A percentile compares a stretch with the other conserved stretches of the same genome.
Evolutionary conservation across 2,113 vertebrate genomes (phyloP).

Genomic region (Chlamydotis undulata): DNA sequence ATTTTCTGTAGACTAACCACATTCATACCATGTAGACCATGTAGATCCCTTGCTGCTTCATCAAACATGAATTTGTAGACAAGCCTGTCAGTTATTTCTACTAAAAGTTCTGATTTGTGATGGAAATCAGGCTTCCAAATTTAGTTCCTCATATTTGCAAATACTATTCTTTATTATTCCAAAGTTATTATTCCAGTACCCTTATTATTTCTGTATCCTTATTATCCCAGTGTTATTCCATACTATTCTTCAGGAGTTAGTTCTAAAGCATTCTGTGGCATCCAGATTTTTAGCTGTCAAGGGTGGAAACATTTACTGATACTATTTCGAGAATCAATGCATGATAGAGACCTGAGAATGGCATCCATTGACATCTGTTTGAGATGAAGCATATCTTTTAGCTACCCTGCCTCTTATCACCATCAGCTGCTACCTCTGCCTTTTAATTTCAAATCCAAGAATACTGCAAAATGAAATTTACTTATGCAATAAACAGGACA

Average conservation of each 20-base stretch:
- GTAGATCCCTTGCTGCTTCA: background rate
- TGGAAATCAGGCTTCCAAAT: background rate
- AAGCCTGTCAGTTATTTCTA: background rate
- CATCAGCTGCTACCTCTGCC: background rate
- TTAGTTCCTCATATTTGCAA: background rate
- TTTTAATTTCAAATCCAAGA: slow-evolving; percentile 2
- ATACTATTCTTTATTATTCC: background rate
- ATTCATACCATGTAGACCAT: background rate
- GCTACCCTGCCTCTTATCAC: background rate
- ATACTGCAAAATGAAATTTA: background rate
- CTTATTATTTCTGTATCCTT: background rate
- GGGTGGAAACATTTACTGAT: background rate
- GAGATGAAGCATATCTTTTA: background rate
- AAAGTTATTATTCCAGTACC: background rate
- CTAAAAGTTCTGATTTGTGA: background rate
- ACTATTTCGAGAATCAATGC: background rate
- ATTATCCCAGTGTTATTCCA: background rate
- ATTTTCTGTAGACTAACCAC: background rate
- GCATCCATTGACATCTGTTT: background rate
- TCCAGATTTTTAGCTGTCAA: background rate
- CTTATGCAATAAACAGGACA: background rate
- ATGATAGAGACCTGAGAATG: background rate
- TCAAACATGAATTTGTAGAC: background rate
- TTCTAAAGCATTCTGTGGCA: background rate
- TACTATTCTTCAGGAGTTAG: background rate